Base-by-base conservation (phyloP, 2,888 invertebrate species). In the Aphodius granarius region DNA sequence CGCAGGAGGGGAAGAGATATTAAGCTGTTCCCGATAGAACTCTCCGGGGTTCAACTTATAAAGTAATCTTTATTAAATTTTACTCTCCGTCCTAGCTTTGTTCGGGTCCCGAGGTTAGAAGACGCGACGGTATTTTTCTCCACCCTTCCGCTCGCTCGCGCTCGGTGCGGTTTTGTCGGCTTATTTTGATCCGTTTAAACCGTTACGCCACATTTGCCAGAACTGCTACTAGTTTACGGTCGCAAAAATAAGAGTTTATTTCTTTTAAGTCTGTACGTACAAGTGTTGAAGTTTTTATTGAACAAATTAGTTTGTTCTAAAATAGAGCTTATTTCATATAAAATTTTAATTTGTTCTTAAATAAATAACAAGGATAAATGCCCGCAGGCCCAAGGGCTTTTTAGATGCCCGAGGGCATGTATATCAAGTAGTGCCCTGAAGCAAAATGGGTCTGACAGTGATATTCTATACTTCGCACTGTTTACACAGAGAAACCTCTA, bases 51-150 rank as follows among this genome's bases (percentile, higher is more conserved):
- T 68, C 68, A 22, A 20, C 22, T 68, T 22, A 68, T 68, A 22
- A 68, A 22, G 68, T 21, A 68, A 68, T 68, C 68, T 68, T 68
- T 68, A 68, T 68, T 68, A 68, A 68, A 68, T 68, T 68, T 68
- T 43, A 43, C 21, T 22, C 21, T 20, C 19, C 21, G 68, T n/a
- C 68, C 21, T 20, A 22, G 68, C 22, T 68, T 68, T 68, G 68
- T 68, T 68, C 68, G 68, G n/a, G n/a, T n/a, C n/a, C n/a, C n/a
- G n/a, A n/a, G n/a, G n/a, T n/a, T n/a, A n/a, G n/a, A n/a, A n/a
- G n/a, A n/a, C n/a, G 68, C 20, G 22, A 15, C 68, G 68, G 20
- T 68, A 68, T 68, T 43, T 43, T 43, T 43, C 43, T 43, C 43
- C 43, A 13, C 43, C 43, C 43, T 43, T 6, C 43, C 43, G 43